Evolutionary conservation across 2,888 invertebrate species (phyloP).

Genomic region (Sarcophaga caerulescens): DNA sequence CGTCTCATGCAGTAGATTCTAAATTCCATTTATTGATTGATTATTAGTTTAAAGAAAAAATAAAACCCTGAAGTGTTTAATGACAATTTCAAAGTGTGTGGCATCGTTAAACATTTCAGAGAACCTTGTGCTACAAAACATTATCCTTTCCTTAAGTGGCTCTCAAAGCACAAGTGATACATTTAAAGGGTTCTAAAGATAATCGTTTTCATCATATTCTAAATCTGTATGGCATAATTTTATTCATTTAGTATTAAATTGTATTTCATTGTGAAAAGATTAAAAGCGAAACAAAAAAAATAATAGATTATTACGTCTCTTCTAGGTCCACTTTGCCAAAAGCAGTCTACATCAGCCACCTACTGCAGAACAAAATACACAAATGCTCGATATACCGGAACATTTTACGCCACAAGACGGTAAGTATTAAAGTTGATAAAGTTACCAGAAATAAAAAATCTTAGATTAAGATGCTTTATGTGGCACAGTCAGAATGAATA

Average conservation of each 20-base stretch:
- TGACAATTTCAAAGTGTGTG: slow-evolving; percentile 11
- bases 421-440: slow-evolving; percentile 68
- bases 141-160: slow-evolving; percentile 47
- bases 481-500: too few species aligned
- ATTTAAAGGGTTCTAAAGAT: slow-evolving; percentile 28
- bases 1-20: slow-evolving; percentile 15
- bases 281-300: background rate
- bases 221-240: background rate
- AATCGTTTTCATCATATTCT: background rate
- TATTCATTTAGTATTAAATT: slow-evolving; percentile 45
- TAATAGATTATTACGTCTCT: background rate
- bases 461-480: too few species aligned
- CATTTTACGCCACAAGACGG: slow-evolving; percentile 76
- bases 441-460: too few species aligned
- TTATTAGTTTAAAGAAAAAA: slow-evolving; percentile 24
- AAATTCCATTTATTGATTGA: slow-evolving; percentile 48
- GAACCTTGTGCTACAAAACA: slow-evolving; percentile 58
- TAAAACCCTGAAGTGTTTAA: slow-evolving; percentile 35
- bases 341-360: slow-evolving; percentile 80
- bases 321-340: slow-evolving; percentile 86
- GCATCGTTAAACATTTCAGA: background rate
- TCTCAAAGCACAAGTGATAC: slow-evolving; percentile 17
- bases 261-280: slow-evolving; percentile 23
- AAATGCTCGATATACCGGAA: slow-evolving; percentile 80
- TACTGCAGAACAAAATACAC: slow-evolving; percentile 69